Conservation (phyloP, 2,113 vertebrate species). For the Lepidothrix coronata region DNA sequence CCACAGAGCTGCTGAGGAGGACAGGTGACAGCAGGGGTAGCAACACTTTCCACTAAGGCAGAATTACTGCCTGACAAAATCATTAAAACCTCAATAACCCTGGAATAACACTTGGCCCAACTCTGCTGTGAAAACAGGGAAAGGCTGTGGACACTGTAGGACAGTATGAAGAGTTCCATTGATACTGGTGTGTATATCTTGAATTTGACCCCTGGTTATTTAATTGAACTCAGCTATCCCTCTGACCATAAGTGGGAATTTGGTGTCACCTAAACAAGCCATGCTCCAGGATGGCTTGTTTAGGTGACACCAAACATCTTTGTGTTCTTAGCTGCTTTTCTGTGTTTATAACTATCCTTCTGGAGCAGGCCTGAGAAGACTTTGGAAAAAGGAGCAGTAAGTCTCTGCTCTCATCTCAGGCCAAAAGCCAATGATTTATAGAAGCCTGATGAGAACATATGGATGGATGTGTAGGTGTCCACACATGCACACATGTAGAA, state of each 20-base stretch:
- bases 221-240: not conserved
- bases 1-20: not conserved
- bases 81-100: not conserved
- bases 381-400: not conserved
- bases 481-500: not conserved
- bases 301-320: too few species aligned
- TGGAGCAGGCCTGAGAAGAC: not conserved
- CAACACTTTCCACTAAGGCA: not conserved
- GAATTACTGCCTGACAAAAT: not conserved
- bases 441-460: not conserved
- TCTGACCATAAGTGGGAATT: not conserved
- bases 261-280: not conserved
- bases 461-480: rapidly evolving
- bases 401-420: not conserved
- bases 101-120: not conserved
- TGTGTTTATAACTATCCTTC: not conserved
- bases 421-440: not conserved
- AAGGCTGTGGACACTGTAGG: not conserved
- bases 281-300: not conserved
- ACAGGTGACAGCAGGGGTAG: not conserved
- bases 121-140: not conserved
- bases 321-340: not conserved
- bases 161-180: not conserved
- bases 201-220: not conserved
- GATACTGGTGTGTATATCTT: not conserved